These are phyloP conservation scores for Amphimedon queenslandica DNA, from an alignment of 37 sponge, comb jelly and placozoan species.

Conservation along the genomic window DNA sequence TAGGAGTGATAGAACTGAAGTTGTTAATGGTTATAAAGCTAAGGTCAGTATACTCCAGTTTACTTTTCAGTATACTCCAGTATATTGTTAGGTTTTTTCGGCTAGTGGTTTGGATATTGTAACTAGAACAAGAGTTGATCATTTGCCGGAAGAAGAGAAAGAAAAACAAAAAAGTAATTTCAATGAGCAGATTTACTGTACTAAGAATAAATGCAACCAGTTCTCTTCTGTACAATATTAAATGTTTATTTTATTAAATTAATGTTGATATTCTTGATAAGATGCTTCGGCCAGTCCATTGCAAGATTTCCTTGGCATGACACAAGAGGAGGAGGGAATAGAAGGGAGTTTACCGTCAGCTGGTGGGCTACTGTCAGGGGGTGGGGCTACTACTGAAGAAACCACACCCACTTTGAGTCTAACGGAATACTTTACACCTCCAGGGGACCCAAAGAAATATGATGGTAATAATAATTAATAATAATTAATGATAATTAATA, in stretches of 20 bases:
- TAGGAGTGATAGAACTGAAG: conserved; percentile 70
- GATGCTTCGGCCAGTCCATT: not conserved
- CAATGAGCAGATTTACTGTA: too few species aligned
- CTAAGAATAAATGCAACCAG: too few species aligned
- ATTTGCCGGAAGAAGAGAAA: conserved; percentile 79
- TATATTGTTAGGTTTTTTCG: conserved; percentile 66
- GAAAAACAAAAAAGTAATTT: conserved; percentile 47
- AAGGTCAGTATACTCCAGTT: conserved; percentile 18
- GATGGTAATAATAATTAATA: conserved; percentile 51
- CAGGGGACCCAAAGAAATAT: conserved; percentile 44
- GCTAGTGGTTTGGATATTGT: conserved; percentile 82
- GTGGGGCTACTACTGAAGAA: not conserved
- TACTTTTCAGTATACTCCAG: not conserved
- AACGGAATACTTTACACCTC: conserved; percentile 62
- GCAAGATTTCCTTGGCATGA: conserved; percentile 1
- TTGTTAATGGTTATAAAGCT: conserved; percentile 63
- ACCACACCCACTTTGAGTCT: conserved; percentile 17
- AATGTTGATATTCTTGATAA: too few species aligned
- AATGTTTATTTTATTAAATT: too few species aligned
- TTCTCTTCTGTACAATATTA: too few species aligned
- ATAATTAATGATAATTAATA: too few species aligned
- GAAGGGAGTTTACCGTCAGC: not conserved
- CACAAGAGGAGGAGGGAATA: not conserved
- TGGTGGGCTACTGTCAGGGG: conserved; percentile 1
- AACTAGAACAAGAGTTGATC: conserved; percentile 86